A percentile compares a stretch with the other conserved stretches of the same genome.
phyloP scores from a whole-genome alignment of 1,140 invertebrate genomes.

The Augochlora pura region DNA sequence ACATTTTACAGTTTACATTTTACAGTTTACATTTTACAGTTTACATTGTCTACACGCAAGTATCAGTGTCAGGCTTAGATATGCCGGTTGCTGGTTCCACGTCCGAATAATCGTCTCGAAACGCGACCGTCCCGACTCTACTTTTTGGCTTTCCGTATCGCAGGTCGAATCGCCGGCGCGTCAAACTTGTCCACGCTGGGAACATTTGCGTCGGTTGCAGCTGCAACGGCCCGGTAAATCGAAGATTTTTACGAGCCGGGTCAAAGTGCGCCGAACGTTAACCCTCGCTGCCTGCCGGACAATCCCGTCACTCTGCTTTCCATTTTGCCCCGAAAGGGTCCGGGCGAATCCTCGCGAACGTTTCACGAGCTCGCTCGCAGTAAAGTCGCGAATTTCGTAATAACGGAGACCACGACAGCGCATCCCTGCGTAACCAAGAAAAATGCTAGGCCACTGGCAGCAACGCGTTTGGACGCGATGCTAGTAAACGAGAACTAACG shows the following conservation, averaged over 20 bases:
- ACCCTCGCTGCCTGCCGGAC: constrained; percentile 2
- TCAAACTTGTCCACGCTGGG: constrained; percentile 19
- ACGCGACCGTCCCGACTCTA: constrained; percentile 4
- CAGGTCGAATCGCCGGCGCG: constrained; percentile 6
- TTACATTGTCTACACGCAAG: no score
- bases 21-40: no score
- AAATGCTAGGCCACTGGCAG: constrained; percentile 3
- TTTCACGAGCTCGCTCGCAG: neutral
- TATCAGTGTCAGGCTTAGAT: no score
- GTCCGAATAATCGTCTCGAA: neutral
- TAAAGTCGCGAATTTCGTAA: neutral
- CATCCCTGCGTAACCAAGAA: neutral
- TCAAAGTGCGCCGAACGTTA: constrained; percentile 62
- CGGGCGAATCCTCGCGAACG: neutral
- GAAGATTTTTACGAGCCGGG: constrained; percentile 69
- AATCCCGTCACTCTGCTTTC: neutral
- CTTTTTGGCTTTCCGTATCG: constrained; percentile 5
- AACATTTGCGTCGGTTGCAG: constrained; percentile 68
- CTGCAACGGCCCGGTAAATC: constrained; percentile 67
- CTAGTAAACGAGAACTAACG: neutral
- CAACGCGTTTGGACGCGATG: neutral
- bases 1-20: no score
- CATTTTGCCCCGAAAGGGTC: neutral
- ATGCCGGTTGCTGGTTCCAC: neutral
- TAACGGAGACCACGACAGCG: neutral